phyloP scores from a whole-genome alignment of 2,888 invertebrate species.

The Hyalella azteca region DNA sequence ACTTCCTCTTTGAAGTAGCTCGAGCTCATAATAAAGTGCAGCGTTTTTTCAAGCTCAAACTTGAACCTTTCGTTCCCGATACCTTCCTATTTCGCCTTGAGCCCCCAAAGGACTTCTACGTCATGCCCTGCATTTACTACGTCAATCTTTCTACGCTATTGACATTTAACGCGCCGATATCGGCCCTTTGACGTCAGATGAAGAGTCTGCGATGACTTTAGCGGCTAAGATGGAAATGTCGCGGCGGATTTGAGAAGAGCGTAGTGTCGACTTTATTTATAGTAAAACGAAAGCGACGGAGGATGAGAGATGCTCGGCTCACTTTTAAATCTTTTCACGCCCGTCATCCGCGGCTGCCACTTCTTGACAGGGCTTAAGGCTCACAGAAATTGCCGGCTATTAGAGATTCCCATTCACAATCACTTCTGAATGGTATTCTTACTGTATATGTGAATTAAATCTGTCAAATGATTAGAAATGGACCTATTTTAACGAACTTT shows the following conservation, averaged over 20 bases:
- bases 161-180: constrained; percentile 11
- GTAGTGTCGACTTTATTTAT: neutral
- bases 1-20: neutral
- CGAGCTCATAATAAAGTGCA: constrained; percentile 8
- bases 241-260: constrained; percentile 20
- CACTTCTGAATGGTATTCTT: too few relatives aligned
- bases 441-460: too few relatives aligned
- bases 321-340: constrained; percentile 11
- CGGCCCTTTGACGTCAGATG: constrained; percentile 18
- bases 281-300: constrained; percentile 17
- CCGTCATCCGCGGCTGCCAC: neutral
- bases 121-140: neutral
- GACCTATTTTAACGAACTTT: too few relatives aligned
- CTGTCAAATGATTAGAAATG: too few relatives aligned
- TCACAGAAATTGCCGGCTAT: neutral
- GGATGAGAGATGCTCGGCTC: constrained; percentile 3
- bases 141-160: constrained; percentile 6
- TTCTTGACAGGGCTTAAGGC: neutral
- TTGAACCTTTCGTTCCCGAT: constrained; percentile 17
- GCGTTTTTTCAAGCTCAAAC: neutral
- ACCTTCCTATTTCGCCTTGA: neutral
- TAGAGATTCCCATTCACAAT: too few relatives aligned
- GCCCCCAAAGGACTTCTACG: neutral
- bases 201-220: neutral
- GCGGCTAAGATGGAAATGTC: constrained; percentile 9